Conservation (phyloP, 1,140 invertebrate genomes). For the Gryon sp. region DNA sequence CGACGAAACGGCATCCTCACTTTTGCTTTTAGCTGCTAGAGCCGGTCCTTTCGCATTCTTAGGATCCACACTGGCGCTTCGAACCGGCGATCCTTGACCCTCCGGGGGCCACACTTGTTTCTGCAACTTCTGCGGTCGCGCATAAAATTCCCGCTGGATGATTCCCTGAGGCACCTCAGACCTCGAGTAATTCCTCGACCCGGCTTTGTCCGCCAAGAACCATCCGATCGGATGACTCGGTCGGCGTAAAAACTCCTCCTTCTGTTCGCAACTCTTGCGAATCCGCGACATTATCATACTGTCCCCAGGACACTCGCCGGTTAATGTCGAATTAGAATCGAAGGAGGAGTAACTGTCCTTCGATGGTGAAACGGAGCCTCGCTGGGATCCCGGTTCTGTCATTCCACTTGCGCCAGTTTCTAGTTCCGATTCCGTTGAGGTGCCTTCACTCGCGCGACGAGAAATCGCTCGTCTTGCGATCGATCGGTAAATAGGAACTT, state of each 20-base stretch:
- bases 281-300: constrained; percentile 85
- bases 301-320: constrained; percentile 83
- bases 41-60: neutral
- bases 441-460: constrained; percentile 80
- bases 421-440: constrained; percentile 66
- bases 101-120: constrained; percentile 86
- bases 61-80: constrained; percentile 64
- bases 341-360: constrained; percentile 84
- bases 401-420: constrained; percentile 65
- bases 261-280: constrained; percentile 90
- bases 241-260: constrained; percentile 90
- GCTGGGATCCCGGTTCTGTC: constrained; percentile 68
- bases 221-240: constrained; percentile 84
- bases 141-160: constrained; percentile 87
- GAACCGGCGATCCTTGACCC: constrained; percentile 31
- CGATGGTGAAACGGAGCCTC: constrained; percentile 82
- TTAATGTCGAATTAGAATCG: constrained; percentile 84
- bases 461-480: constrained; percentile 68
- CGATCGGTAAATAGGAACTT: constrained; percentile 79
- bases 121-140: constrained; percentile 86
- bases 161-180: constrained; percentile 73
- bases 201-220: constrained; percentile 72
- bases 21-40: constrained; percentile 19
- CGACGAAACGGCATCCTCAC: constrained; percentile 21
- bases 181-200: constrained; percentile 1